Base-by-base conservation (phyloP, 2,113 vertebrate genomes). In the Accipiter virgatus region DNA sequence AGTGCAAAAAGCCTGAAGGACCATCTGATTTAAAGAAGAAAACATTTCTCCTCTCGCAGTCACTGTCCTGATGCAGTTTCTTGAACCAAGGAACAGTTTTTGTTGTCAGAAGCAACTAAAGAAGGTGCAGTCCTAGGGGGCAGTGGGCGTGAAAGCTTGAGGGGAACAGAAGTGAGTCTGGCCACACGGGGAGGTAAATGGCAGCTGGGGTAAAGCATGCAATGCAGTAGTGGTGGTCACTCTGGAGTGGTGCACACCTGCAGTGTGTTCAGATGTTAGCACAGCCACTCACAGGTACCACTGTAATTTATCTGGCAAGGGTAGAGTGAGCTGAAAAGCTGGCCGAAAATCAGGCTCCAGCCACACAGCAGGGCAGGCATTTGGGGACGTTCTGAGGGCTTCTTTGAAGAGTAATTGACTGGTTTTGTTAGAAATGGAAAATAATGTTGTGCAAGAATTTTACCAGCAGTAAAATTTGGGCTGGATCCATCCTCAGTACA, bases 131-230 rank as follows among this genome's bases (percentile, higher is more conserved):
- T 58, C 29, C 42, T 81, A 74, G 27, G 16, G 15, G 20, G 3
- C 38, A 83, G 56, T 7, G 9, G 53, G 32, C 8, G 4, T 47
- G 42, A 82, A 68, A 52, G 42, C n/a, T 74, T 67, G 34, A 38
- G 38, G 11, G 52, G 36, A 91, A 12, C 17, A 34, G 29, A 63
- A 68, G 10, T 43, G 25, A 45, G 23, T 48, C 26, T 88, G 63
- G 31, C n/a, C 32, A 36, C 0, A 0, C 5, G 5, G 74, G 36
- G 13, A 47, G 13, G 38, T 85, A 66, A 73, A 65, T 27, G 66
- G 36, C 29, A 81, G 40, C 58, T 0, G 0, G 11, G 14, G 27
- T 77, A 55, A 81, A 71, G 47, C 1, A 1, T 48, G 32, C 1
- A 1, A 11, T 84, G 50, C 34, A 34, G 25, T 45, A 53, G 34